Base-by-base conservation (phyloP, 2,113 vertebrate species). In the Pongo abelii region DNA sequence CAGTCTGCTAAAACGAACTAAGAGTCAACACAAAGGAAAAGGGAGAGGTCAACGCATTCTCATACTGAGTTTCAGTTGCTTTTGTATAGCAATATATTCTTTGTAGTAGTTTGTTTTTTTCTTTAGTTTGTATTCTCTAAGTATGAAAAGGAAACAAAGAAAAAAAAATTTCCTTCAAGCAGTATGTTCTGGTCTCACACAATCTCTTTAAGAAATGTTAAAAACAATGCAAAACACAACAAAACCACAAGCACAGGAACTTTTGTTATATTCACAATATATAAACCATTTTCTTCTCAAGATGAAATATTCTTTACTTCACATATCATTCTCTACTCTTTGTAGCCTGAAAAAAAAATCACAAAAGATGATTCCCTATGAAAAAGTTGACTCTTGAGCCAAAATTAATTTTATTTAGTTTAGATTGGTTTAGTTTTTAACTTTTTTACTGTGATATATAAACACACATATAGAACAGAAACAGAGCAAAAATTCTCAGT, bases 161-260 rank as follows among this genome's bases (percentile, higher is more conserved):
- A 50, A 93, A 86, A 92, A 92, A n/a, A 75, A 25, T 3, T 59
- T 96, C 77, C 61, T 95, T 98, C 74, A 95, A 96, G 95, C 95
- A 97, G 50, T 50, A 35, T 30, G 97, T 98, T 98, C 93, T 84
- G 32, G 52, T 97, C 88, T 95, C 67, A 80, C 86, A 94, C 38
- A 80, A 85, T 83, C 84, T 94, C 94, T 98, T 98, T 96, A 96
- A 96, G 88, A 98, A 97, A 84, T 94, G 43, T 86, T 95, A 96
- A 69, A 94, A 96, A 94, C 86, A 84, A 69, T 59, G 93, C 86
- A 84, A 74, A 69, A 23, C 55, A 57, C 89, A 89, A 13, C 55
- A 77, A 89, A 95, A 78, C 22, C 48, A 90, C 22, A 70, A 50
- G 30, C 13, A 16, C 13, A 38, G 30, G 5, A 55, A 95, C 69